phyloP scores from a whole-genome alignment of 2,797 vertebrate genomes.

The Catamblyrhynchus diadema region DNA sequence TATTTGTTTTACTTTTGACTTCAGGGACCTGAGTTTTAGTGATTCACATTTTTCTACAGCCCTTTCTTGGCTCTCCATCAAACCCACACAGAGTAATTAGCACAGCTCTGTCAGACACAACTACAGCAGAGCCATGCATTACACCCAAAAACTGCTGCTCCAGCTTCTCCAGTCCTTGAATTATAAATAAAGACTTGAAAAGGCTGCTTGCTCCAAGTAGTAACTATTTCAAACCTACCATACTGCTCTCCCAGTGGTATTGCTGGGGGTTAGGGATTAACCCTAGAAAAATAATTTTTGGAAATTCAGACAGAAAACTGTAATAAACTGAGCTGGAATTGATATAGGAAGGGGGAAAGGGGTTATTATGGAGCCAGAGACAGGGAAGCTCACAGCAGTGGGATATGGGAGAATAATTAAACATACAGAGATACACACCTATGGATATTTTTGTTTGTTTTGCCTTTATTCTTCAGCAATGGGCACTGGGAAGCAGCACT shows the following conservation, averaged over 20 bases:
- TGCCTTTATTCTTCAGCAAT: not conserved
- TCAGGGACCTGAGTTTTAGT: slow-evolving; percentile 35
- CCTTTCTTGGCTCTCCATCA: slow-evolving; percentile 8
- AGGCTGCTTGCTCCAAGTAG: not conserved
- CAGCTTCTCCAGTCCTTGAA: not conserved
- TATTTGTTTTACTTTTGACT: slow-evolving; percentile 58
- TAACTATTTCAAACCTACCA: slow-evolving; percentile 46
- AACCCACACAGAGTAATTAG: slow-evolving; percentile 38
- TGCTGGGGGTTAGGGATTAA: slow-evolving; percentile 55
- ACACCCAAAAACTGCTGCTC: not conserved
- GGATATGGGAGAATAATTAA: not conserved
- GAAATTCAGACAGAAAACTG: slow-evolving; percentile 29
- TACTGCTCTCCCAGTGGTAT: not conserved
- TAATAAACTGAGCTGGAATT: slow-evolving; percentile 40
- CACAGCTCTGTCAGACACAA: slow-evolving; percentile 24
- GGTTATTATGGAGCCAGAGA: not conserved
- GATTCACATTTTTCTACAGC: slow-evolving; percentile 51
- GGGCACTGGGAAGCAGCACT: not conserved
- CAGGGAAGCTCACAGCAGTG: not conserved
- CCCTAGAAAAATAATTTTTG: slow-evolving; percentile 61
- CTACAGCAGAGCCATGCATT: not conserved
- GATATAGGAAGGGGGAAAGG: not conserved
- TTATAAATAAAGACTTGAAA: not conserved
- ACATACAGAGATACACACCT: not conserved
- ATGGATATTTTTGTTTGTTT: not conserved